These are phyloP conservation scores for Notolabrus celidotus DNA, from an alignment of 2,797 vertebrate genomes.

Conservation along the genomic window DNA sequence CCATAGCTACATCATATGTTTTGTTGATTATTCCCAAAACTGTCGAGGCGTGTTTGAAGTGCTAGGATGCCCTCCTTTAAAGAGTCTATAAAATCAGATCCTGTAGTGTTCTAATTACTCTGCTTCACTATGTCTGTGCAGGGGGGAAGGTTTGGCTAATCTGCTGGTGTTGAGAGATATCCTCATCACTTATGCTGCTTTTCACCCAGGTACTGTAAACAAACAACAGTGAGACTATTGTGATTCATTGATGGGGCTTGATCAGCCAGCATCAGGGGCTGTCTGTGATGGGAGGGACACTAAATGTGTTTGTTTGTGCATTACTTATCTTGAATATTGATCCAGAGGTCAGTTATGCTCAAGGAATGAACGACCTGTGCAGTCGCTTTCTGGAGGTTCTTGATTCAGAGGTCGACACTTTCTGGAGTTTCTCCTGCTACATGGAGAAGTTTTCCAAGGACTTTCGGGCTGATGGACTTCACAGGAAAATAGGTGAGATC, in stretches of 20 bases:
- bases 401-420: constrained; percentile 85
- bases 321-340: constrained; percentile 21
- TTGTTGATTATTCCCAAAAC: too few relatives aligned
- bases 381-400: constrained; percentile 87
- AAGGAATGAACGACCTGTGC: constrained; percentile 87
- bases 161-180: constrained; percentile 85
- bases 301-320: constrained; percentile 17
- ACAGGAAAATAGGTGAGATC: constrained; percentile 86
- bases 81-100: too few relatives aligned
- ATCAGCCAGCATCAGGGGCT: too few relatives aligned
- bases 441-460: constrained; percentile 88
- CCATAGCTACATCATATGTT: too few relatives aligned
- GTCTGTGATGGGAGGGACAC: not conserved
- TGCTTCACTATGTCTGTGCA: constrained; percentile 52
- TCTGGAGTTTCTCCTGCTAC: constrained; percentile 88
- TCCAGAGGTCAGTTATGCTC: constrained; percentile 85
- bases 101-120: not conserved
- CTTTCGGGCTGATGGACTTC: constrained; percentile 86
- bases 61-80: too few relatives aligned
- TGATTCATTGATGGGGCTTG: not conserved
- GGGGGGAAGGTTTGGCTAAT: constrained; percentile 82
- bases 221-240: not conserved
- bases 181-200: constrained; percentile 87
- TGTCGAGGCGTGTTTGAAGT: too few relatives aligned
- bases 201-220: constrained; percentile 81